A percentile compares a stretch with the other conserved stretches of the same genome.
phyloP scores from a whole-genome alignment of 2,797 vertebrate genomes.

The Acridotheres tristis region DNA sequence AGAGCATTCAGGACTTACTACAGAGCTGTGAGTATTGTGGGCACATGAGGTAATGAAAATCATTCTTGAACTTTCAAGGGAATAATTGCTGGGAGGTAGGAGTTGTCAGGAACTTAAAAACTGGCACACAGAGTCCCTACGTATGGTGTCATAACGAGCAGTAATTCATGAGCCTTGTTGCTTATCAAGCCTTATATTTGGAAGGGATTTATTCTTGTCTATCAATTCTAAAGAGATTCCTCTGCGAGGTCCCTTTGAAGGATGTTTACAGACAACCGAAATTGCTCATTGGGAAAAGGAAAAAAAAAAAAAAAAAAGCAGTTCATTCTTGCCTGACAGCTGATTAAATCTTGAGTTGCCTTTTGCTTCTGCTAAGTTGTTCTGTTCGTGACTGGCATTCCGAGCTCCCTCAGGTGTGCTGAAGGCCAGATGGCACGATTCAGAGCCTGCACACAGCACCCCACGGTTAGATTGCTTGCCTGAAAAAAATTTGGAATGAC shows the following conservation, averaged over 20 bases:
- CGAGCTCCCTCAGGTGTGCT: conserved; percentile 32
- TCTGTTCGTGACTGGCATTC: conserved; percentile 2
- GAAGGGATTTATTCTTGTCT: not conserved
- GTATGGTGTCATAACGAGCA: not conserved
- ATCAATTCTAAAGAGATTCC: not conserved
- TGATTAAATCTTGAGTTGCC: conserved; percentile 21
- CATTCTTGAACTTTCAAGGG: not conserved
- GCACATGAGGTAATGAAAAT: not conserved
- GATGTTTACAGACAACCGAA: not conserved
- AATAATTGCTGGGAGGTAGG: not conserved
- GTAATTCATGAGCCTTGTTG: not conserved
- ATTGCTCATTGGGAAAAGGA: not conserved
- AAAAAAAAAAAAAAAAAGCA: not conserved
- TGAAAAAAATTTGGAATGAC: not conserved
- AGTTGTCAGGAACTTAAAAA: not conserved
- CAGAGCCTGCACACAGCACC: not conserved
- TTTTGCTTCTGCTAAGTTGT: conserved; percentile 27
- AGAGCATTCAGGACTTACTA: conserved; percentile 83
- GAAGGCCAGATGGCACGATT: conserved; percentile 39
- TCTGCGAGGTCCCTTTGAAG: not conserved
- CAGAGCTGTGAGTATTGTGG: conserved; percentile 78
- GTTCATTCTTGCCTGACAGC: not conserved
- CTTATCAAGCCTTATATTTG: not conserved
- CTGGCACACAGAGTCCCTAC: not conserved
- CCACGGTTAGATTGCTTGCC: not conserved